Evolutionary conservation across 2,888 invertebrate species (phyloP).

Genomic region (Pollenia griseotomentosa): DNA sequence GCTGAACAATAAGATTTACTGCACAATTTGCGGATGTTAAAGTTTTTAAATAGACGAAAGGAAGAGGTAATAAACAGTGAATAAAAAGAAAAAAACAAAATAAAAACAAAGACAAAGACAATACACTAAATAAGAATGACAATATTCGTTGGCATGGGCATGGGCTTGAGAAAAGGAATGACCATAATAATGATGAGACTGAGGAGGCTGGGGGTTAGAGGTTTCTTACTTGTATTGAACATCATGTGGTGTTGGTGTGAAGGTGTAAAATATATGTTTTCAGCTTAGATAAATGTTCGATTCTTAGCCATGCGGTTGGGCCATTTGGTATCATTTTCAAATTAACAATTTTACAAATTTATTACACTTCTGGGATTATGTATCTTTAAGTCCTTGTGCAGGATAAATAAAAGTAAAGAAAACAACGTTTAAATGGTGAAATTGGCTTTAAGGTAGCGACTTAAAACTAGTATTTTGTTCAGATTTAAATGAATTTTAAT

Average conservation of each 20-base stretch:
- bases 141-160: constrained; percentile 44
- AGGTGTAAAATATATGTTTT: constrained; percentile 69
- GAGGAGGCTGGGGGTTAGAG: constrained; percentile 35
- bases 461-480: background rate
- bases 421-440: background rate
- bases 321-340: constrained; percentile 74
- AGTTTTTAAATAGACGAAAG: constrained; percentile 67
- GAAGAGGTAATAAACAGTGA: constrained; percentile 69
- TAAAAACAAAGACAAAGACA: constrained; percentile 33
- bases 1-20: constrained; percentile 68
- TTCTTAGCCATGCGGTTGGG: constrained; percentile 49
- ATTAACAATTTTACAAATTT: constrained; percentile 75
- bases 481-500: constrained; percentile 45
- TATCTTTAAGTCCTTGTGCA: constrained; percentile 21
- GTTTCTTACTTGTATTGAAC: constrained; percentile 6
- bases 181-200: constrained; percentile 20
- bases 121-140: constrained; percentile 66
- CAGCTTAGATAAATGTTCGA: constrained; percentile 65
- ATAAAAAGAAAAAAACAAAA: constrained; percentile 11
- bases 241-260: constrained; percentile 50
- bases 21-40: constrained; percentile 73
- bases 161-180: background rate
- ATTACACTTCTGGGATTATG: constrained; percentile 71
- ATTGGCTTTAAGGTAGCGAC: background rate
- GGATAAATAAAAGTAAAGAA: constrained; percentile 6